Evolutionary conservation across 2,888 invertebrate genomes (phyloP).

Genomic region (Ashinkailepas kermadecensis): DNA sequence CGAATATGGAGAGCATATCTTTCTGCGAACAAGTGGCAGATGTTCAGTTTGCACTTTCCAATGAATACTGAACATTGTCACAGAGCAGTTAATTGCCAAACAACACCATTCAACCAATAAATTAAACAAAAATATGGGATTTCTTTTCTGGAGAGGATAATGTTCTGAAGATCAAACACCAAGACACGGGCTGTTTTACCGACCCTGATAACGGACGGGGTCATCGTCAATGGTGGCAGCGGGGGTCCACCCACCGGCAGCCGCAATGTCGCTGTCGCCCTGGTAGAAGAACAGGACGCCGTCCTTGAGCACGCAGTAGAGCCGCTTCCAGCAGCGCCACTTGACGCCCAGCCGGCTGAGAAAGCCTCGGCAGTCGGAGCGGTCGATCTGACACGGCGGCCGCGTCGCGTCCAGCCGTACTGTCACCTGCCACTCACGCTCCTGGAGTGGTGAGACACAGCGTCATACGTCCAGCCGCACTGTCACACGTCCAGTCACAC

Average conservation of each 20-base stretch:
- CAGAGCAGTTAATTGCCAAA: too few species aligned
- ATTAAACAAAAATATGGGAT: too few species aligned
- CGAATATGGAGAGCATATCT: too few species aligned
- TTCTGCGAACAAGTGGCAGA: too few species aligned
- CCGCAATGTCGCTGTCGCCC: conserved; percentile 75
- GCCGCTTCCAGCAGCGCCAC: conserved; percentile 76
- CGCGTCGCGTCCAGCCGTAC: conserved; percentile 34
- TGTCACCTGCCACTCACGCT: conserved; percentile 32
- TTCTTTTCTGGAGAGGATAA: too few species aligned
- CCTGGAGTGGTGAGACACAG: conserved; percentile 22
- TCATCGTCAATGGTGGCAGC: too few species aligned
- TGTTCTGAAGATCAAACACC: too few species aligned
- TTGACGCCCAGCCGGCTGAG: conserved; percentile 65
- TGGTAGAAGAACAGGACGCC: conserved; percentile 90
- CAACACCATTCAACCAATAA: too few species aligned
- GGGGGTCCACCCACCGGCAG: conserved; percentile 61
- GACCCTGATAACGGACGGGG: too few species aligned
- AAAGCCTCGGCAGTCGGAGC: conserved; percentile 83
- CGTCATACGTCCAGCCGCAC: neutral
- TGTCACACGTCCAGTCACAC: neutral
- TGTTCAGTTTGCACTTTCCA: too few species aligned
- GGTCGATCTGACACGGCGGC: conserved; percentile 29
- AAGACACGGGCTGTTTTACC: too few species aligned
- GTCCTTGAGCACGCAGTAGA: conserved; percentile 90
- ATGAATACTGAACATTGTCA: too few species aligned